phyloP scores from a whole-genome alignment of 2,888 invertebrate species.

The Lycocerus yunnanus region DNA sequence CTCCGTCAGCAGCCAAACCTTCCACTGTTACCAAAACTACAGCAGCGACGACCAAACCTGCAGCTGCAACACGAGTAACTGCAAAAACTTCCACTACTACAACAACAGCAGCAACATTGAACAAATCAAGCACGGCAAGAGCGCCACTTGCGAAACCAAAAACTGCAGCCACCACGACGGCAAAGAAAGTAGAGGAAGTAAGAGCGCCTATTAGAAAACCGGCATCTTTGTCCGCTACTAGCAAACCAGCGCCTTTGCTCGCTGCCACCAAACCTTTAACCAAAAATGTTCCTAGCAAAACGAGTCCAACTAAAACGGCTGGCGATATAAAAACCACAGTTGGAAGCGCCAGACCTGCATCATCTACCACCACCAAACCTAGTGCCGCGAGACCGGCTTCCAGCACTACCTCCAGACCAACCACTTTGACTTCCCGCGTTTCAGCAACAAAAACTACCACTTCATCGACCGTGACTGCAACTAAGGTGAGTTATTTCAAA shows the following conservation, averaged over 20 bases:
- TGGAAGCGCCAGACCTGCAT: slow-evolving; percentile 20
- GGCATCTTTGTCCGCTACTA: slow-evolving; percentile 16
- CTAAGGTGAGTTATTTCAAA: slow-evolving; percentile 25
- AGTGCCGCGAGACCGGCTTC: slow-evolving; percentile 21
- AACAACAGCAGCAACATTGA: slow-evolving; percentile 5
- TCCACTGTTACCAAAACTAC: neutral
- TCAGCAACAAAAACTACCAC: slow-evolving; percentile 26
- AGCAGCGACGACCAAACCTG: slow-evolving; percentile 8
- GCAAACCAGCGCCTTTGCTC: slow-evolving; percentile 29
- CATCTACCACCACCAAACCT: slow-evolving; percentile 20
- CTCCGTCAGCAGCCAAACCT: neutral
- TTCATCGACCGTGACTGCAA: slow-evolving; percentile 26
- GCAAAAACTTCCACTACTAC: slow-evolving; percentile 30
- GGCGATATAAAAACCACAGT: slow-evolving; percentile 4
- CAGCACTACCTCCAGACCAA: slow-evolving; percentile 30
- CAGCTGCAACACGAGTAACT: slow-evolving; percentile 20
- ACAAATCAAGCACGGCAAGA: slow-evolving; percentile 12
- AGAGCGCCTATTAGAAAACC: slow-evolving; percentile 59
- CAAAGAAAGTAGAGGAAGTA: slow-evolving; percentile 53
- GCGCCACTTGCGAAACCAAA: slow-evolving; percentile 31
- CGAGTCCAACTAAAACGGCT: slow-evolving; percentile 23
- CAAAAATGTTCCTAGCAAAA: slow-evolving; percentile 37
- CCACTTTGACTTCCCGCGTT: slow-evolving; percentile 33
- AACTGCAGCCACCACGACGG: slow-evolving; percentile 32
- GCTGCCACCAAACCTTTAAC: slow-evolving; percentile 36